Evolutionary conservation across 2,888 invertebrate species (phyloP).

Genomic region (Drosophila tanythrix): DNA sequence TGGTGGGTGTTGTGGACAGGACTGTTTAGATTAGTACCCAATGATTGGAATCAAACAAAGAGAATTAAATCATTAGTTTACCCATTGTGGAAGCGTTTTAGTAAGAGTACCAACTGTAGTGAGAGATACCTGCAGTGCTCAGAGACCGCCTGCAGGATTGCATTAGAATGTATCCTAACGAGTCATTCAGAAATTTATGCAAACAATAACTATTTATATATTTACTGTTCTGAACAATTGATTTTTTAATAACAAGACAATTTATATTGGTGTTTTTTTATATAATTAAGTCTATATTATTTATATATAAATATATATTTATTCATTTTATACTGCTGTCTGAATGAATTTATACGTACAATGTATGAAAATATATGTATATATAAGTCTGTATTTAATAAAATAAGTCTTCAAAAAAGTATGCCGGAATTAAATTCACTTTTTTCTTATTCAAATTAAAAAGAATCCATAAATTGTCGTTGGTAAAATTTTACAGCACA

Average conservation of each 20-base stretch:
- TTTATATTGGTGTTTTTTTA: neutral
- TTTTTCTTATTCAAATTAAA: neutral
- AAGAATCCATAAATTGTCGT: neutral
- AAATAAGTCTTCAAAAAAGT: neutral
- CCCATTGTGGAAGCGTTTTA: too few relatives aligned
- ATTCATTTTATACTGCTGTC: neutral
- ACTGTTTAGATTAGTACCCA: constrained; percentile 31
- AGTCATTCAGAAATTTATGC: neutral
- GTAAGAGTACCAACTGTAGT: too few relatives aligned
- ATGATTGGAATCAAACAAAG: constrained; percentile 26
- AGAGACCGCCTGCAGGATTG: neutral
- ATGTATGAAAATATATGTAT: neutral
- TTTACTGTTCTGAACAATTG: neutral
- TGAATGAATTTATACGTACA: neutral
- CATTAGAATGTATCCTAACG: neutral
- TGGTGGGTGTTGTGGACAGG: constrained; percentile 20
- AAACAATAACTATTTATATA: neutral
- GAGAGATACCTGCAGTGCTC: neutral
- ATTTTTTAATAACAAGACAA: neutral
- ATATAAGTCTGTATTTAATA: neutral
- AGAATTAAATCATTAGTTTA: constrained; percentile 19
- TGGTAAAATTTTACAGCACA: neutral
- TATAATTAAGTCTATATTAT: neutral
- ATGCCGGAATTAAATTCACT: neutral
- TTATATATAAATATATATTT: neutral